Evolutionary conservation across 23 tunicate species (phyloP).

Genomic region (Diplosoma virens): DNA sequence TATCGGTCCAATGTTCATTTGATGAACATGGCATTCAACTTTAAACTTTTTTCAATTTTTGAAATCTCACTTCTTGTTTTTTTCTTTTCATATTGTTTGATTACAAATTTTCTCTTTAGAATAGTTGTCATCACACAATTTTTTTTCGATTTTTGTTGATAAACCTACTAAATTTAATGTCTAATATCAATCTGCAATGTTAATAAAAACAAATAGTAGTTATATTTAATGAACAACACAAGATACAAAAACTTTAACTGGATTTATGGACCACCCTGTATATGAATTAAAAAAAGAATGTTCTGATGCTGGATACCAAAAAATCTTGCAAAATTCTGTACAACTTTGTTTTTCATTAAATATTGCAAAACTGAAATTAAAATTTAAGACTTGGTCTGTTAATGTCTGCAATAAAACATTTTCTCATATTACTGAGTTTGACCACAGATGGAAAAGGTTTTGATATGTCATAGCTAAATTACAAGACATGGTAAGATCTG

Average conservation of each 20-base stretch:
- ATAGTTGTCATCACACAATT: neutral
- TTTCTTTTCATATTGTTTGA: neutral
- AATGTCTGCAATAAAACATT: no score
- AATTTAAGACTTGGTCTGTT: no score
- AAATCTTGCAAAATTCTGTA: no score
- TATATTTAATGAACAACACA: neutral
- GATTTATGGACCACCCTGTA: neutral
- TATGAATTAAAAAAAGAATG: no score
- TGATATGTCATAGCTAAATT: no score
- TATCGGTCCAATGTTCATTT: neutral
- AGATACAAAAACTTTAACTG: neutral
- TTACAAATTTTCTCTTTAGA: neutral
- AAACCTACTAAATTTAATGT: neutral
- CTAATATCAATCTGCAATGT: neutral
- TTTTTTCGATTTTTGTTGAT: neutral
- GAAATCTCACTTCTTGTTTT: no score
- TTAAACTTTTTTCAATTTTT: neutral
- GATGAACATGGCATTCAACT: neutral
- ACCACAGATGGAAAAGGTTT: no score
- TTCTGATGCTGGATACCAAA: no score
- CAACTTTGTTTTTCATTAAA: no score
- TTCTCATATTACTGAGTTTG: no score
- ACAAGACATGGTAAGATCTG: no score
- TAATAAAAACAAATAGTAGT: neutral
- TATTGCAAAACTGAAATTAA: no score